Conservation (phyloP, 2,113 vertebrate species). For the Condylura cristata region DNA sequence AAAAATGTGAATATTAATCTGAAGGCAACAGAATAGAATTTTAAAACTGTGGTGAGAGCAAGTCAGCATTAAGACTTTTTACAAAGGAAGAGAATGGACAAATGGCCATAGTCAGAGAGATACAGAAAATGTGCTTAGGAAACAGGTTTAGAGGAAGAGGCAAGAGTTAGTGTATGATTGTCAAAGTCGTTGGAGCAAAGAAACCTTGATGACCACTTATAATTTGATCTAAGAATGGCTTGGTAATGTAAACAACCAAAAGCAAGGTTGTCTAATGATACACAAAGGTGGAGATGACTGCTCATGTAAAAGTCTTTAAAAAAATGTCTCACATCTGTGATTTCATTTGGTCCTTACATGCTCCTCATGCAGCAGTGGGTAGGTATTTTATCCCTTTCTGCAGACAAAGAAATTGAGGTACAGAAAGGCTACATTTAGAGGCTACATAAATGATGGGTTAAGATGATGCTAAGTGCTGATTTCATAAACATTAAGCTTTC, state of each 20-base stretch:
- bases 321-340: background rate
- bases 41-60: constrained; percentile 9
- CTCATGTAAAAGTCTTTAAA: constrained; percentile 42
- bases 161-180: background rate
- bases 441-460: background rate
- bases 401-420: background rate
- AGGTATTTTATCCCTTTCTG: constrained; percentile 8
- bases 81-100: constrained; percentile 14
- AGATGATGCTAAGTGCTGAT: background rate
- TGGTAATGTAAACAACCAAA: background rate
- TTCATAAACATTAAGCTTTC: constrained; percentile 24
- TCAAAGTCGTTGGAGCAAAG: constrained; percentile 27
- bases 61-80: background rate
- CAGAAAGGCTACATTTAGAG: background rate
- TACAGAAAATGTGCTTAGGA: constrained; percentile 11
- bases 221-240: constrained; percentile 12
- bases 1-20: constrained; percentile 3
- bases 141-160: constrained; percentile 1
- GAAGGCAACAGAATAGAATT: background rate
- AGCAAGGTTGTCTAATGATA: constrained; percentile 6
- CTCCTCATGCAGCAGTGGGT: background rate
- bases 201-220: constrained; percentile 1
- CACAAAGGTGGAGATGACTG: background rate
- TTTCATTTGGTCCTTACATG: constrained; percentile 15
- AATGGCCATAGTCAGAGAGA: background rate